phyloP scores from a whole-genome alignment of 2,113 vertebrate species.

The Pomatorhinus ruficollis region DNA sequence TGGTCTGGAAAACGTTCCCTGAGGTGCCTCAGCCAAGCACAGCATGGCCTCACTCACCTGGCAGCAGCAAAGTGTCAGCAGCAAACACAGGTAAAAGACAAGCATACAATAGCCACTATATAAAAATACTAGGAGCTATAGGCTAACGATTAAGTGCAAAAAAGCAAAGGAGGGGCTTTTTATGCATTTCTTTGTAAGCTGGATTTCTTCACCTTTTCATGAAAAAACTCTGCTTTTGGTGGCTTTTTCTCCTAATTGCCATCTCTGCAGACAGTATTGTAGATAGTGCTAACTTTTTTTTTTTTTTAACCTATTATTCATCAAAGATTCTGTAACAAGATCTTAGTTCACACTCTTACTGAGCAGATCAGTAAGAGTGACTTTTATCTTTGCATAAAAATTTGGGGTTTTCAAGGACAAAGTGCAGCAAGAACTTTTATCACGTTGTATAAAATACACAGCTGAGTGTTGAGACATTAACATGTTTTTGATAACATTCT shows the following conservation, averaged over 20 bases:
- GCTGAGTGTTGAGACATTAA: not conserved
- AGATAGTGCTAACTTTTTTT: not conserved
- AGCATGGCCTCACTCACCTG: not conserved
- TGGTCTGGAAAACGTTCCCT: not conserved
- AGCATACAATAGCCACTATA: not conserved
- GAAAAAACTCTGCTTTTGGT: not conserved
- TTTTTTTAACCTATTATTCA: not conserved
- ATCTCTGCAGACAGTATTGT: accelerated
- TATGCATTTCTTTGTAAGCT: not conserved
- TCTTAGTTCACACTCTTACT: not conserved
- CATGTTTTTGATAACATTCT: not conserved
- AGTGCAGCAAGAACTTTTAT: not conserved
- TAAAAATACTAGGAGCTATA: not conserved
- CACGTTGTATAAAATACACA: not conserved
- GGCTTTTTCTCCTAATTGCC: not conserved
- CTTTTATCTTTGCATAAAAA: not conserved
- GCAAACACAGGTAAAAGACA: not conserved
- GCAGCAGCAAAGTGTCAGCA: not conserved
- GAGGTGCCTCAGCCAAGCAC: not conserved
- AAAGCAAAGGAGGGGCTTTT: not conserved
- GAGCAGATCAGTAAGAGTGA: no score
- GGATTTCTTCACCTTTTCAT: not conserved
- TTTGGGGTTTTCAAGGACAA: not conserved
- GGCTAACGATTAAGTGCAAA: not conserved
- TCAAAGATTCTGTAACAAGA: not conserved